Base-by-base conservation (phyloP, 1,140 invertebrate species). In the Zaprionus nigranus region DNA sequence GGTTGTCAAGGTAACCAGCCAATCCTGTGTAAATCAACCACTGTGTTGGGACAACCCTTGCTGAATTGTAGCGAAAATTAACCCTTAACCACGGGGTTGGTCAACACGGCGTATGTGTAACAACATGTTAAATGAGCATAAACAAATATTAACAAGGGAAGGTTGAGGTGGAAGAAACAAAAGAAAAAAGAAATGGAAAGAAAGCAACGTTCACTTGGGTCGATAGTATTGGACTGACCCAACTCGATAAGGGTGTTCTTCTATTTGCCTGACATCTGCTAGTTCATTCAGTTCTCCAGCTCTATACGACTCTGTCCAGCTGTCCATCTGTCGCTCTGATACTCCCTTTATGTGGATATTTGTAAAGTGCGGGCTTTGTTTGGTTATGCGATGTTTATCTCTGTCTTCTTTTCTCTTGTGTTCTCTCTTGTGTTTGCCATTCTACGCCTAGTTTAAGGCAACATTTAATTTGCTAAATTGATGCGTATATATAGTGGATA, bases 101-200 rank as follows among this genome's bases (percentile, higher is more conserved):
- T 67, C 75, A 79, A 80, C 69, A 36, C 40, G 64, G 71, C 85
- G 78, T 87, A 87, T 87, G 78, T 74, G 70, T 71, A 65, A 87
- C 46, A 56, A 13, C 62, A 71, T 64, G 79, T 67, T 75, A 72
- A 85, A 80, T 66, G 46, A 62, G 43, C 69, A 56, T 67, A 80
- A 79, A 79, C 68, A 79, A 79, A 72, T 56, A 65, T 36, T 62
- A 63, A 53, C 13, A 30, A n/a, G 34, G 72, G 26, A 11, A 17
- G n/a, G 53, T 15, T 20, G 20, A 13, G n/a, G 43, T 0, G 9
- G 3, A 2, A 30, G 12, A 46, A 22, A 17, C 12, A 24, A 7
- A n/a, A 22, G 20, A 3, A n/a, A 2, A 11, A 24, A 13, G 46
- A 2, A 24, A 13, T 51, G 11, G 28, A 0, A 9, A 24, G 12